These are phyloP conservation scores for Sepioteuthis lessoniana DNA, from an alignment of 2,888 invertebrate genomes.

Conservation along the genomic window DNA sequence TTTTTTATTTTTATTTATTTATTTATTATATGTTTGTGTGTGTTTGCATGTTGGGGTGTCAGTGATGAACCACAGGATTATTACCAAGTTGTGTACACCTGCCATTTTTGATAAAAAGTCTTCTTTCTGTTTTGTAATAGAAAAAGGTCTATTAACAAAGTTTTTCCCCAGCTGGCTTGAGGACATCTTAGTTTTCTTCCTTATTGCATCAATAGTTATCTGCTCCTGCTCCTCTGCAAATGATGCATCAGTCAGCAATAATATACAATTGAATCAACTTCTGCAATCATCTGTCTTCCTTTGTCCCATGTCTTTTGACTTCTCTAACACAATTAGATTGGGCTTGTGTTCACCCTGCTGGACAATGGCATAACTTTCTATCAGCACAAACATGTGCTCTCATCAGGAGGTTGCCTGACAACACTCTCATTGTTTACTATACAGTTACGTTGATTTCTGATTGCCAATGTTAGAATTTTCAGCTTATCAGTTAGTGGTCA, in stretches of 20 bases:
- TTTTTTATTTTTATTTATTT: too few relatives aligned
- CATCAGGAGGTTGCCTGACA: neutral
- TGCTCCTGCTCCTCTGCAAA: neutral
- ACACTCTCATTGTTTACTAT: neutral
- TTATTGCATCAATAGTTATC: neutral
- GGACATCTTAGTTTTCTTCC: neutral
- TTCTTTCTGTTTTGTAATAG: too few relatives aligned
- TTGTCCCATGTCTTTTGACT: neutral
- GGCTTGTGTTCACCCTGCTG: neutral
- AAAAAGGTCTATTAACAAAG: neutral
- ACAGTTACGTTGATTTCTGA: neutral
- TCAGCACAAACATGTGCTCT: neutral
- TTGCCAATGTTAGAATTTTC: neutral
- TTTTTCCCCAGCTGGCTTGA: neutral
- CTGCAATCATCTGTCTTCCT: neutral
- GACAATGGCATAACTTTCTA: neutral
- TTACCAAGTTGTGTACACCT: too few relatives aligned
- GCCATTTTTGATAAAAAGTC: too few relatives aligned
- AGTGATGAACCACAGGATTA: too few relatives aligned
- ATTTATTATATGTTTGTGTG: too few relatives aligned
- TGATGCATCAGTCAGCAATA: neutral
- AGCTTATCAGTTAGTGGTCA: neutral
- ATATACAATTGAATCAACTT: conserved; percentile 1
- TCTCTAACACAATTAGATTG: conserved; percentile 10
- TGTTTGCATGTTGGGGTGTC: too few relatives aligned